Percentiles rank a stretch among this genome's conserved stretches.
Conservation (phyloP, 1,140 invertebrate species). For the Steinernema feltiae region DNA sequence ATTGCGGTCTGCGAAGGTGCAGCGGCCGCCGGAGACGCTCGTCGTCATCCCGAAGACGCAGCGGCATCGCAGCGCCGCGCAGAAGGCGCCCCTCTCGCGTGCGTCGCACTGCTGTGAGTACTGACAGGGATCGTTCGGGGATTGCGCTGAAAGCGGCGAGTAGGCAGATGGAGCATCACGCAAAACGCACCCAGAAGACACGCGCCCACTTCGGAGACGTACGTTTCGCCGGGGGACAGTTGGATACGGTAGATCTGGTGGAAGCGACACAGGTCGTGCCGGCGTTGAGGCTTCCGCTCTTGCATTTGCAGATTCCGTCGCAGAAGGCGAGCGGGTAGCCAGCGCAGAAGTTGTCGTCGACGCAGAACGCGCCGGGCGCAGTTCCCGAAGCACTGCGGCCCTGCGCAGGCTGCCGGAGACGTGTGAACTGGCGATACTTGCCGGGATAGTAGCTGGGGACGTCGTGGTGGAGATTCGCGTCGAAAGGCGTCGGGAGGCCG, state of each 20-base stretch:
- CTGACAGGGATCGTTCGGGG: conserved; percentile 53
- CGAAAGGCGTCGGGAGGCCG: background rate
- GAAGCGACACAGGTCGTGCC: conserved; percentile 52
- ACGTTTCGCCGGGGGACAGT: conserved; percentile 48
- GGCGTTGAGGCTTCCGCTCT: conserved; percentile 53
- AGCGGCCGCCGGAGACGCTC: conserved; percentile 35
- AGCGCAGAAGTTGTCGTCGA: conserved; percentile 44
- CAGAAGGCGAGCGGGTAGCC: conserved; percentile 54
- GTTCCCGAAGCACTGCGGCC: conserved; percentile 13
- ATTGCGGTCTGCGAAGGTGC: conserved; percentile 49
- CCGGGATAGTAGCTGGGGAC: background rate
- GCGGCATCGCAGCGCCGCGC: conserved; percentile 40
- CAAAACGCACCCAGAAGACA: conserved; percentile 48
- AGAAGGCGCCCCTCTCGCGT: conserved; percentile 51
- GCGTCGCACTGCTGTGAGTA: conserved; percentile 56
- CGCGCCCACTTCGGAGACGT: conserved; percentile 51
- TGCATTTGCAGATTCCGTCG: conserved; percentile 54
- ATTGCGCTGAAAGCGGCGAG: conserved; percentile 27
- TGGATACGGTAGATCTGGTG: conserved; percentile 19
- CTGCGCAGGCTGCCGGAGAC: background rate
- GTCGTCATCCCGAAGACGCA: conserved; percentile 54
- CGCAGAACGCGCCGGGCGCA: conserved; percentile 36
- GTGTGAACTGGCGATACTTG: conserved; percentile 16
- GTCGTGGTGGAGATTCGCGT: background rate
- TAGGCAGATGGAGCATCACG: conserved; percentile 11